These are phyloP conservation scores for Metalampra italica DNA, from an alignment of 2,888 invertebrate genomes.

Conservation along the genomic window DNA sequence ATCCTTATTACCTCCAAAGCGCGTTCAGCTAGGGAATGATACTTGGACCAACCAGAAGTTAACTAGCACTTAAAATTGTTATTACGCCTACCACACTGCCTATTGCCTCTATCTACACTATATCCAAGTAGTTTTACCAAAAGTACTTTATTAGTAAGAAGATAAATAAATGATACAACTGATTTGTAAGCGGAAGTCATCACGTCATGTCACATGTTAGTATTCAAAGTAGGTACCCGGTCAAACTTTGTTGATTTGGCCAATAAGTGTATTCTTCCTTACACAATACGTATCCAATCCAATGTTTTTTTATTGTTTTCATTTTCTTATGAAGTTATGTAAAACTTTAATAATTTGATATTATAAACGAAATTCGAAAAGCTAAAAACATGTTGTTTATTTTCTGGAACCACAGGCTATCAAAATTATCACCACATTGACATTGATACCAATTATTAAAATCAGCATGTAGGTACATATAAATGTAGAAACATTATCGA, in stretches of 20 bases:
- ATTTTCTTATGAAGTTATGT: no score
- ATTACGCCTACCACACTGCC: neutral
- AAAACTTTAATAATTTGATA: no score
- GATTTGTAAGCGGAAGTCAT: no score
- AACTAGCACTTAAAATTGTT: constrained; percentile 10
- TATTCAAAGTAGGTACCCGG: no score
- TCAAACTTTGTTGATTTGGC: no score
- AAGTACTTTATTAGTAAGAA: neutral
- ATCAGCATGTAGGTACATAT: constrained; percentile 36
- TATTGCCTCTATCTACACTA: neutral
- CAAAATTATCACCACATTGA: constrained; percentile 40
- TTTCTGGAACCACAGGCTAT: constrained; percentile 17
- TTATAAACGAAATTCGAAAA: neutral
- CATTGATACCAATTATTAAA: constrained; percentile 45
- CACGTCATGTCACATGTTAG: no score
- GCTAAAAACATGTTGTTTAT: neutral
- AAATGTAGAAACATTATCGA: constrained; percentile 25
- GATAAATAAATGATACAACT: neutral
- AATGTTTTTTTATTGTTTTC: no score
- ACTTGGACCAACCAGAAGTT: constrained; percentile 7
- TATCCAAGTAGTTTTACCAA: no score
- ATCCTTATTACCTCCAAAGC: constrained; percentile 35
- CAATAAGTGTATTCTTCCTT: no score
- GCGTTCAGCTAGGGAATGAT: constrained; percentile 13
- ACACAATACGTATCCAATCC: no score